A percentile compares a stretch with the other conserved stretches of the same genome.
Conservation (phyloP, 1,140 invertebrate genomes). For the Globodera ellingtonae region DNA sequence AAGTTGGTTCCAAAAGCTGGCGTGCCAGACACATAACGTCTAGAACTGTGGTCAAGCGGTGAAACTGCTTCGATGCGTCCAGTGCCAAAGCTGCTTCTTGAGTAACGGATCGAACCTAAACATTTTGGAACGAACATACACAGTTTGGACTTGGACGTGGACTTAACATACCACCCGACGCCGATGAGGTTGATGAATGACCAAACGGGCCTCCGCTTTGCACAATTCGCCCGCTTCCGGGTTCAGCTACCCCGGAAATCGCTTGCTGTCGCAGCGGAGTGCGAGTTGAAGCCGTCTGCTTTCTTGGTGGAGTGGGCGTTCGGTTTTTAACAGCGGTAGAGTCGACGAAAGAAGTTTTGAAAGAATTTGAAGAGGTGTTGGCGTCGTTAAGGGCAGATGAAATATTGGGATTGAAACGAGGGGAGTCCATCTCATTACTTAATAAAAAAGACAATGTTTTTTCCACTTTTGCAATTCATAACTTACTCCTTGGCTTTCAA, state of each 20-base stretch:
- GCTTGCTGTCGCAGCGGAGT: constrained; percentile 22
- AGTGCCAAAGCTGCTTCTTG: constrained; percentile 15
- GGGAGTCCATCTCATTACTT: constrained; percentile 10
- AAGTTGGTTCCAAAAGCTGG: constrained; percentile 7
- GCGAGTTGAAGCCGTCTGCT: neutral
- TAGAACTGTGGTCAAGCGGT: neutral
- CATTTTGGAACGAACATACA: neutral
- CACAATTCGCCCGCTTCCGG: constrained; percentile 21
- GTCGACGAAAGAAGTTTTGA: constrained; percentile 5
- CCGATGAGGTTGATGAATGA: neutral
- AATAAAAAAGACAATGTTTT: neutral
- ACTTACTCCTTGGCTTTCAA: constrained; percentile 1
- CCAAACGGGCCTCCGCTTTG: constrained; percentile 12
- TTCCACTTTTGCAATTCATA: neutral
- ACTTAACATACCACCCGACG: neutral
- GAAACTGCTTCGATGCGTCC: constrained; percentile 9
- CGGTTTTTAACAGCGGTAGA: constrained; percentile 29
- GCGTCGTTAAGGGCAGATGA: neutral
- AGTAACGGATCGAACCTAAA: constrained; percentile 12
- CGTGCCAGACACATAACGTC: neutral
- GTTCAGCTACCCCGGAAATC: neutral
- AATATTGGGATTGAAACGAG: neutral
- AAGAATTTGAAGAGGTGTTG: neutral
- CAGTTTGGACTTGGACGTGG: neutral
- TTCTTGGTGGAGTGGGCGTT: constrained; percentile 37